These are phyloP conservation scores for Apodemia zela DNA, from an alignment of 2,888 invertebrate species.

Conservation along the genomic window DNA sequence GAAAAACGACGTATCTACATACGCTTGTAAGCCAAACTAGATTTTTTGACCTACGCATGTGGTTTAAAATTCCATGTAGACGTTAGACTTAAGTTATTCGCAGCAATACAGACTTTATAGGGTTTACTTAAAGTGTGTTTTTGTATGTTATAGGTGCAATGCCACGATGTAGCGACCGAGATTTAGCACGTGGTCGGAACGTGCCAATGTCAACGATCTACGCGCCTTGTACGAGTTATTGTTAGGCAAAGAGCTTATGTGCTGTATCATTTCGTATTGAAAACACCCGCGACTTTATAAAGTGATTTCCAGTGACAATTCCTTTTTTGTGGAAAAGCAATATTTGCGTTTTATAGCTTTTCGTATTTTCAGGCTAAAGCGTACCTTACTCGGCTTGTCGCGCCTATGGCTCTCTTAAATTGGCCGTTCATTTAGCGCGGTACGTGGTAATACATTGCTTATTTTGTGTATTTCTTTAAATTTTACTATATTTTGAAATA, in stretches of 20 bases:
- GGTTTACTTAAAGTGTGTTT: neutral
- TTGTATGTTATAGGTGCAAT: neutral
- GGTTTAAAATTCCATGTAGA: constrained; percentile 3
- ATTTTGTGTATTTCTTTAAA: no score
- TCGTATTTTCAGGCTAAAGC: no score
- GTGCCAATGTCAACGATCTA: constrained; percentile 32
- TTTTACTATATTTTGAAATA: no score
- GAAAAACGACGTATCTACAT: constrained; percentile 15
- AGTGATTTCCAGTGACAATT: no score
- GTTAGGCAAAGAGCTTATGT: neutral
- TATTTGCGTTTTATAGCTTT: no score
- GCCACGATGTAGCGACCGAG: constrained; percentile 23
- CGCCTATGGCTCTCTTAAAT: no score
- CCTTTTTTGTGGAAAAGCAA: no score
- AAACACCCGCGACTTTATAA: no score
- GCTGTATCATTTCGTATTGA: no score
- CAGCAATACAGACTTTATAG: constrained; percentile 4
- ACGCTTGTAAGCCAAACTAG: neutral
- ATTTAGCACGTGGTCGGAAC: constrained; percentile 28
- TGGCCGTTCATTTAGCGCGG: no score
- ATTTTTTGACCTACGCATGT: neutral
- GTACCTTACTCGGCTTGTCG: no score
- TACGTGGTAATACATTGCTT: no score
- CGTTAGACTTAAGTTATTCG: neutral
- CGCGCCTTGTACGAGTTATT: neutral